Base-by-base conservation (phyloP, 2,888 invertebrate genomes). In the Eueremaeus valkanovi region DNA sequence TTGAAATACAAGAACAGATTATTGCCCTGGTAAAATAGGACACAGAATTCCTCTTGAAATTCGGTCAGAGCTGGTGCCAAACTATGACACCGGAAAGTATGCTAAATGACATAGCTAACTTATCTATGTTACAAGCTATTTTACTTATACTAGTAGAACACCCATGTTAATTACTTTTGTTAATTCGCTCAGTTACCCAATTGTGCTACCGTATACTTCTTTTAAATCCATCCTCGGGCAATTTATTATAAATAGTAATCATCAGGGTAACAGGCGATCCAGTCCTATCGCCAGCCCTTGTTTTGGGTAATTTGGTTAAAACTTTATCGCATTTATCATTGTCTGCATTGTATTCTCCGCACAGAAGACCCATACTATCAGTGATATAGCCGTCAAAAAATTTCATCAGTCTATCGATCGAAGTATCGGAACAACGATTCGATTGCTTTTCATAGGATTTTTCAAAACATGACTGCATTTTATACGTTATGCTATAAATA, bases 271-370 rank as follows among this genome's bases (percentile, higher is more conserved):
- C 21, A 18, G 49, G 49, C 3, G 49, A 49, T 21, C 21, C 21
- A 40, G 5, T 40, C 18, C 2, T 49, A 21, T 21, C 1, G 3
- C 21, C 21, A 11, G n/a, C 18, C 16, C 18, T 49, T 21, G 5
- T 40, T 40, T 40, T 40, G 5, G n/a, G n/a, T n/a, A 49, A 21
- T 49, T 49, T 49, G 11, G 18, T 11, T 2, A 2, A 2, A n/a
- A 63, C 9, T 63, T 63, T 33, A 33, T 63, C 63, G 36, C 63
- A 63, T 11, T 63, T 63, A n/a, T 63, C 63, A n/a, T 63, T 63
- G 18, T 63, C 63, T 33, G 31, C 63, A 6, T 0, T 27, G 18
- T 36, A 63, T 2, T 63, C 63, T n/a, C 27, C 31, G 11, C 63
- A 63, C 13, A 63, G 3, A 1, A 63, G 63, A 3, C 29, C 16